Conservation (phyloP, 2,113 vertebrate genomes). For the Hypomesus transpacificus region DNA sequence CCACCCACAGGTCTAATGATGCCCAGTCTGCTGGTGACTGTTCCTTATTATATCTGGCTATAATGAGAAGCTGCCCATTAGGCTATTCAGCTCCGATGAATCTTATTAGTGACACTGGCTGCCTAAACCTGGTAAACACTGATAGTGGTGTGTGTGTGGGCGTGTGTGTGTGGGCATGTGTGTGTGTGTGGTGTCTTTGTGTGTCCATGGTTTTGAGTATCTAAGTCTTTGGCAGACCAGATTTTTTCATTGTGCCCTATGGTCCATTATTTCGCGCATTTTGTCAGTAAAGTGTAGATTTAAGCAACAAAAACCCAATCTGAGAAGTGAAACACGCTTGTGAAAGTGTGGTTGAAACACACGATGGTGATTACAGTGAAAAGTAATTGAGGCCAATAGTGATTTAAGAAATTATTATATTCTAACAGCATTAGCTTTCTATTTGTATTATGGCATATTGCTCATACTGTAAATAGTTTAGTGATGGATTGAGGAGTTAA, state of each 20-base stretch:
- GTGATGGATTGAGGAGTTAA: no score
- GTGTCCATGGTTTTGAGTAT: not conserved
- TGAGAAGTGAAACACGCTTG: constrained; percentile 23
- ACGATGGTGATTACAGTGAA: constrained; percentile 39
- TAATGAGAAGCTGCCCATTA: constrained; percentile 65
- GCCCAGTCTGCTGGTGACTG: constrained; percentile 52
- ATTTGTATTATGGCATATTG: no score
- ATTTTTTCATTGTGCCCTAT: constrained; percentile 2
- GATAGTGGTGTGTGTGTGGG: not conserved
- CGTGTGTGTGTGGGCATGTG: not conserved
- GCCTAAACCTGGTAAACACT: not conserved
- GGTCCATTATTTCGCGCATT: not conserved
- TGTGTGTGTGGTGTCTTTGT: not conserved
- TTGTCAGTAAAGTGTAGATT: constrained; percentile 23
- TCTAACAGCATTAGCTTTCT: no score
- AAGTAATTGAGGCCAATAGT: constrained; percentile 13
- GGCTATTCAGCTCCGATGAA: constrained; percentile 62
- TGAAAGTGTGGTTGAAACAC: constrained; percentile 25
- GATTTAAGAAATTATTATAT: no score
- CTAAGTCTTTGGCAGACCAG: not conserved
- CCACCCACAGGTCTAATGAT: constrained; percentile 59
- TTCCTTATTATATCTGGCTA: constrained; percentile 57
- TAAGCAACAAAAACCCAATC: constrained; percentile 15
- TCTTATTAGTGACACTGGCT: constrained; percentile 48
- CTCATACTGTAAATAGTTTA: no score